Evolutionary conservation across 2,888 invertebrate genomes (phyloP), one percentile per base, ranked within the genome.

Genomic region (Germaria angustata): DNA sequence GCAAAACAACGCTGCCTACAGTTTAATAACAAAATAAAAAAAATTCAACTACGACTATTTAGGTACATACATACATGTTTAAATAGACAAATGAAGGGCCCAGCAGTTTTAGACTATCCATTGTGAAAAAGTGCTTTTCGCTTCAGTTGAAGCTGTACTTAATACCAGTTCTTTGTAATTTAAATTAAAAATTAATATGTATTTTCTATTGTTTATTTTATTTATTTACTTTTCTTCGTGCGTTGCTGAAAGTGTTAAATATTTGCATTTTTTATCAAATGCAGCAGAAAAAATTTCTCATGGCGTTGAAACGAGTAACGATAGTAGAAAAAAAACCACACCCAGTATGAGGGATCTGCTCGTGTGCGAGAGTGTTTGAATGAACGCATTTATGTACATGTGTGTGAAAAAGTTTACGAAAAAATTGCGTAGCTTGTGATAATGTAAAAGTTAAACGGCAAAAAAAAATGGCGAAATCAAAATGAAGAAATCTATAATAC

Each of bases 261-360:
- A 76, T 65, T 71, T 65, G 78, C 55, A 79, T 59, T 65, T 49
- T 55, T 20, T 17, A 32, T 63, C 4, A 72, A 65, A 63, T 79
- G 72, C 79, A 79, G 51, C 51, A 68, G 15, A 20, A 49, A 57
- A 20, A 57, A 9, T 49, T 57, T 76, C 36, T 46, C 41, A 46
- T 49, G 39, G 2, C 24, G 6, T 9, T 20, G 11, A 24, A 51
- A 44, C 61, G 9, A 32, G 17, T 20, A 34, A 49, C n/a, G n/a
- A n/a, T n/a, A n/a, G 32, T 34, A 71, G 28, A 59, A 59, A 59
- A 49, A 36, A 57, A 79, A 79, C 72, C 72, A 79, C 72, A 79
- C 72, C 79, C 79, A 66, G 41, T 7, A 73, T 59, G 39, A 20
- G 71, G 78, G 66, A 34, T 24, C 51, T 32, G 24, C 34, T 65